These are phyloP conservation scores for Protodeltote pygarga DNA, from an alignment of 2,888 invertebrate species.

Conservation along the genomic window DNA sequence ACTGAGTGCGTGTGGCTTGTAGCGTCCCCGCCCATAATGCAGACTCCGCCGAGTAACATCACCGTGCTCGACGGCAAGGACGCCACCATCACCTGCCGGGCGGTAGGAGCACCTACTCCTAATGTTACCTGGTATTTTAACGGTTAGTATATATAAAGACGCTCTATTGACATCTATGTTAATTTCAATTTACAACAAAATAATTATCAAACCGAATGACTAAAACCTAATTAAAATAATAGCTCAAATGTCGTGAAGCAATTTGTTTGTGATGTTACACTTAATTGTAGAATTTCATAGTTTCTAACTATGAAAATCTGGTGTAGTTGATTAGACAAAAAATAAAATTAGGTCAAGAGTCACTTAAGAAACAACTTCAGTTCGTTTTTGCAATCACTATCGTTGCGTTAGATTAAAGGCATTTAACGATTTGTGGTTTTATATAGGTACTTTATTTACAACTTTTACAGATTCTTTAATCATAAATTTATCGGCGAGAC, in stretches of 20 bases:
- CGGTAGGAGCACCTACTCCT: slow-evolving; percentile 96
- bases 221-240: too few relatives aligned
- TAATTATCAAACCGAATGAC: too few relatives aligned
- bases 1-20: slow-evolving; percentile 83
- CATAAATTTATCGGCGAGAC: slow-evolving; percentile 88
- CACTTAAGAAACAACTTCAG: too few relatives aligned
- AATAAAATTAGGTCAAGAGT: too few relatives aligned
- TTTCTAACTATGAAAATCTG: too few relatives aligned
- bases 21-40: slow-evolving; percentile 96
- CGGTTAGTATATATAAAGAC: slow-evolving; percentile 88
- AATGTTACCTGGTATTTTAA: slow-evolving; percentile 97
- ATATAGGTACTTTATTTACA: not conserved
- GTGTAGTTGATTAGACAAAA: too few relatives aligned
- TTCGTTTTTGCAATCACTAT: too few relatives aligned
- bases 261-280: too few relatives aligned
- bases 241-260: too few relatives aligned
- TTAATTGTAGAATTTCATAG: too few relatives aligned
- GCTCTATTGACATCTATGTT: not conserved
- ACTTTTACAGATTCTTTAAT: slow-evolving; percentile 75
- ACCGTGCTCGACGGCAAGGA: slow-evolving; percentile 98
- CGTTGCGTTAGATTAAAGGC: too few relatives aligned
- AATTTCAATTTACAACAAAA: too few relatives aligned
- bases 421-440: not conserved
- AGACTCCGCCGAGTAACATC: slow-evolving; percentile 93
- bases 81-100: slow-evolving; percentile 94